Base-by-base conservation (phyloP, 2,888 invertebrate species). In the Steinernema hermaphroditum region DNA sequence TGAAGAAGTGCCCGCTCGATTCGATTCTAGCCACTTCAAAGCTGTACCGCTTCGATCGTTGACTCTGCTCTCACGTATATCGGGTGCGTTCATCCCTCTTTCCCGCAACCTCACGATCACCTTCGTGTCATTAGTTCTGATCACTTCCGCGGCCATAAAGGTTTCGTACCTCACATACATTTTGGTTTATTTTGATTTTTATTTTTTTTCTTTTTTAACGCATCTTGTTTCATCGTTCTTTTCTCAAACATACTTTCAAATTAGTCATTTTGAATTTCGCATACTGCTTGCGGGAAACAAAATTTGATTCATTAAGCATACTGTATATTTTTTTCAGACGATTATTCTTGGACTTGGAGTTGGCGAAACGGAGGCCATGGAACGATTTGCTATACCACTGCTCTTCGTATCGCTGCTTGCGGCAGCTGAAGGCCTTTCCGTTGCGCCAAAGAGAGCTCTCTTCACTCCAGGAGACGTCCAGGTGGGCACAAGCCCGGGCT, bases 21-120 rank as follows among this genome's bases (percentile, higher is more conserved):
- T 34, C 62, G 62, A 27, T 62, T 62, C 62, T 32, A 29, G 32
- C 62, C 62, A 62, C 62, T 62, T 62, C 62, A 62, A 62, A 62
- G 62, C 27, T 62, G 14, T 4, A 32, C 34, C 62, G 62, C 62
- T 62, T 62, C 62, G 16, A 32, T 29, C 16, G 32, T 62, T 62
- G 62, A 62, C 62, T 62, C 54, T 27, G 24, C 54, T 54, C 54
- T 54, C 54, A 27, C 12, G 4, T 14, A 27, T 22, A 27, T 4
- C 27, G 54, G 24, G 22, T 27, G 54, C 24, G 22, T 22, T 54
- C 22, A 49, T 22, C 54, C 27, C 27, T 22, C 27, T 54, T 27
- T 22, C 27, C 22, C 22, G 54, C 16, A 22, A 6, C 22, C 22
- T 14, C 54, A 24, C 24, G 24, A 14, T 22, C 54, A 14, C 54